These are phyloP conservation scores for Caenorhabditis afra DNA, from an alignment of 2,888 invertebrate genomes.

Conservation along the genomic window DNA sequence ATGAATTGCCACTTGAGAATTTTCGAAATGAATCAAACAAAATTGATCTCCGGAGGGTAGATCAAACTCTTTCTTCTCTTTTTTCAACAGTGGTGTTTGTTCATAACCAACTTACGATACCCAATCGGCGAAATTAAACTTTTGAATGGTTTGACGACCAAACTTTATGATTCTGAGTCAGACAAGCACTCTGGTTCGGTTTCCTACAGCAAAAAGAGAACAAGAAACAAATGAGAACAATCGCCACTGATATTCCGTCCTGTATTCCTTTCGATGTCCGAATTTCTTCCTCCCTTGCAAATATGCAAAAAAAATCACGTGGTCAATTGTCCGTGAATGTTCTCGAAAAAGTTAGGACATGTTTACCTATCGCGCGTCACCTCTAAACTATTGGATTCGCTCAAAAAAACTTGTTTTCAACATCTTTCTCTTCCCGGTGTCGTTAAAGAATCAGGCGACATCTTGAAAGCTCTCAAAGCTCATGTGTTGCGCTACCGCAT, in stretches of 20 bases:
- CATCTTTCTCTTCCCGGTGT: background rate
- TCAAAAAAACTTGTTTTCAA: background rate
- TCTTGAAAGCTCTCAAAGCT: slow-evolving; percentile 56
- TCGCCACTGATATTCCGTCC: background rate
- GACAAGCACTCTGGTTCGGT: background rate
- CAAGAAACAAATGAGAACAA: too few relatives aligned
- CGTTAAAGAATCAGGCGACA: slow-evolving; percentile 49
- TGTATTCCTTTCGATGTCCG: background rate
- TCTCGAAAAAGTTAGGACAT: slow-evolving; percentile 16
- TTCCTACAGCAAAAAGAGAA: background rate
- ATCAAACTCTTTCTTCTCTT: too few relatives aligned
- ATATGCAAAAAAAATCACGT: background rate
- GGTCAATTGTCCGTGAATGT: slow-evolving; percentile 27
- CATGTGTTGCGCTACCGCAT: slow-evolving; percentile 47
- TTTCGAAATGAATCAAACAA: slow-evolving; percentile 7
- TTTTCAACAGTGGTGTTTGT: too few relatives aligned
- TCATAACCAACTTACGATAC: too few relatives aligned
- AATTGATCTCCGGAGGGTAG: too few relatives aligned
- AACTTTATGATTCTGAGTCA: background rate
- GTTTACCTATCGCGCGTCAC: slow-evolving; percentile 38
- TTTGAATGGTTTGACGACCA: background rate
- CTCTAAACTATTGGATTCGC: slow-evolving; percentile 32
- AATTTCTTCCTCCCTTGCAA: background rate
- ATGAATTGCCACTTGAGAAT: slow-evolving; percentile 13
- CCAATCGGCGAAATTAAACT: too few relatives aligned